Evolutionary conservation across 2,113 vertebrate species (phyloP).

Genomic region (Tapirus terrestris): DNA sequence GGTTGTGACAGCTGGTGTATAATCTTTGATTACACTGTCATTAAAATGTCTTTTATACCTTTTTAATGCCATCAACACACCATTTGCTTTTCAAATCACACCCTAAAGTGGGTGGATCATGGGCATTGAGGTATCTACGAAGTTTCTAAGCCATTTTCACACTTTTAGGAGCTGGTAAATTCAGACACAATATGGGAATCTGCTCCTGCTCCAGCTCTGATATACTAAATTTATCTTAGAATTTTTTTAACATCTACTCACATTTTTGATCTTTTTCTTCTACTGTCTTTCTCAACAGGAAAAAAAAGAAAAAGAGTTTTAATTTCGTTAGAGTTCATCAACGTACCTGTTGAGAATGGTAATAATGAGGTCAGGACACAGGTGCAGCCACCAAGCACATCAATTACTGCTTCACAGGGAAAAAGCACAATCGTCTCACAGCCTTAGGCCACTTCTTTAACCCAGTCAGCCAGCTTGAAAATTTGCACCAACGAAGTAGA

Average conservation of each 20-base stretch:
- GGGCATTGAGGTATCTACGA: conserved; percentile 66
- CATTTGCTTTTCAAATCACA: conserved; percentile 75
- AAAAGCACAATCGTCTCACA: not conserved
- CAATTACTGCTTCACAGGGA: not conserved
- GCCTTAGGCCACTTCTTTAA: conserved; percentile 7
- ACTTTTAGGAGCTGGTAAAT: conserved; percentile 60
- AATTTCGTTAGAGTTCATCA: conserved; percentile 38
- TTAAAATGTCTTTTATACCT: conserved; percentile 79
- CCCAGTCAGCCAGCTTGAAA: not conserved
- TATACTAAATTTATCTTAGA: conserved; percentile 44
- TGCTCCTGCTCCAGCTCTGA: conserved; percentile 41
- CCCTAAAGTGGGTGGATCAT: conserved; percentile 63
- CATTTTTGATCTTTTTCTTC: not conserved
- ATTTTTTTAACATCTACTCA: conserved; percentile 22
- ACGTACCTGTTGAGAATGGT: not conserved
- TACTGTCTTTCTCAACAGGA: not conserved
- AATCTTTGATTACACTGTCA: conserved; percentile 78
- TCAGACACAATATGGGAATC: conserved; percentile 64
- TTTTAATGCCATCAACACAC: conserved; percentile 75
- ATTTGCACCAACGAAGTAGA: not conserved
- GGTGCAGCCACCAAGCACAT: not conserved
- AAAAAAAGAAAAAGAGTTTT: not conserved
- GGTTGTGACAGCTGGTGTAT: conserved; percentile 76
- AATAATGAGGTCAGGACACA: conserved; percentile 1
- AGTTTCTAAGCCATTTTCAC: conserved; percentile 75